Evolutionary conservation across 1,140 invertebrate genomes (phyloP).

Genomic region (Aphaenogaster floridana): DNA sequence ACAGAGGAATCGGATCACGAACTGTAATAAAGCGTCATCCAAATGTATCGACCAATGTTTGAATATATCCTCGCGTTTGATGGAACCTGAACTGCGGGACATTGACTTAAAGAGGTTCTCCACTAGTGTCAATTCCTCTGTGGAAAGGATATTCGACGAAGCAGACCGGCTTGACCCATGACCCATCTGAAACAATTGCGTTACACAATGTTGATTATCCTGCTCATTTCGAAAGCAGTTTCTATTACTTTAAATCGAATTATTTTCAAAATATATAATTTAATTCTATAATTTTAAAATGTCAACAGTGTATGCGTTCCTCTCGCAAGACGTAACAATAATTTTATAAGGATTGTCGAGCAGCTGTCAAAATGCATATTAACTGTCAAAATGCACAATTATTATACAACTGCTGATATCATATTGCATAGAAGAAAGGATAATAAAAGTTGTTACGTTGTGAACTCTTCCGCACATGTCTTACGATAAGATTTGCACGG

Average conservation of each 20-base stretch:
- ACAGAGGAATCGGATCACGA: conserved; percentile 84
- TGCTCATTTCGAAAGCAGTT: background rate
- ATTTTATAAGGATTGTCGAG: background rate
- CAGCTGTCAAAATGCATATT: background rate
- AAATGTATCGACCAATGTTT: conserved; percentile 85
- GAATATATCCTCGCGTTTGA: conserved; percentile 86
- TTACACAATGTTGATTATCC: background rate
- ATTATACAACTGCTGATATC: background rate
- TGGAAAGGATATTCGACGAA: conserved; percentile 83
- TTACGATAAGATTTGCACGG: background rate
- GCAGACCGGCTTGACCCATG: conserved; percentile 85
- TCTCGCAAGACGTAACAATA: background rate
- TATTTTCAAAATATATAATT: background rate
- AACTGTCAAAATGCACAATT: background rate
- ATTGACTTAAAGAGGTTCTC: conserved; percentile 86
- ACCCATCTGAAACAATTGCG: conserved; percentile 82
- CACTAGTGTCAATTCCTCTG: conserved; percentile 84
- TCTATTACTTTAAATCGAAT: background rate
- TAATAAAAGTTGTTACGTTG: background rate
- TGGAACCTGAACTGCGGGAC: conserved; percentile 86
- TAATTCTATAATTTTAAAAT: background rate
- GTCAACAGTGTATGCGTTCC: background rate
- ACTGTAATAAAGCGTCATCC: conserved; percentile 84
- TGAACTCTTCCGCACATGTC: background rate
- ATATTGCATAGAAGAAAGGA: background rate